Base-by-base conservation (phyloP, 2,113 vertebrate species). In the Polyodon spathula region DNA sequence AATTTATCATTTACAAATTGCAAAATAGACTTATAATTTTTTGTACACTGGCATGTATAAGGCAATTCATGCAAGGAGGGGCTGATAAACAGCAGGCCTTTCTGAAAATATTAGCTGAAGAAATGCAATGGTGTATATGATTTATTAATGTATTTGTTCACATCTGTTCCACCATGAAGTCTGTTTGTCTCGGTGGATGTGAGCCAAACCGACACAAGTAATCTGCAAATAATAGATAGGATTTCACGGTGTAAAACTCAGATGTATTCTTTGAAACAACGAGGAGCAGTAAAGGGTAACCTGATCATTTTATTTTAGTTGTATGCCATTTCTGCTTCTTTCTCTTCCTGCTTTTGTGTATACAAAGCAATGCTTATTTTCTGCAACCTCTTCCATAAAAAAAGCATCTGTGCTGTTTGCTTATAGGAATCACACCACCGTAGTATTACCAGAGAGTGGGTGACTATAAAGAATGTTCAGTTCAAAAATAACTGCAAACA, bases 111-210 rank as follows among this genome's bases (percentile, higher is more conserved):
- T 69, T 74, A 14, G 57, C 67, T 72, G 75, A 76, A 71, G 62
- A 77, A 73, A 72, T 73, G 60, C 75, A 75, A 76, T 48, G 58
- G 27, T 68, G 68, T 58, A 60, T 52, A 71, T 82, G 71, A 77
- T 76, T 83, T 84, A 83, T 81, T 78, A 77, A 78, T 72, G 50
- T 2, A 37, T 14, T 71, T 68, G 68, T 74, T 68, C 71, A 43
- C 63, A 77, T 76, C 68, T 77, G 64, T 60, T 79, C 66, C 43
- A 52, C 56, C 51, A 44, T 71, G 40, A 37, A 57, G 68, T 78
- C 66, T 75, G 62, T 12, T 71, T 73, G 70, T 62, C 53, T 82
- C 59, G 59, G 15, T 71, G 76, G 62, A 42, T 73, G 53, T 62
- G 69, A 79, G 51, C 57, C 16, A 61, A 71, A 69, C 10, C 71